Evolutionary conservation across 2,888 invertebrate species (phyloP), one percentile per base, ranked within the genome.

Genomic region (Laothoe populi): DNA sequence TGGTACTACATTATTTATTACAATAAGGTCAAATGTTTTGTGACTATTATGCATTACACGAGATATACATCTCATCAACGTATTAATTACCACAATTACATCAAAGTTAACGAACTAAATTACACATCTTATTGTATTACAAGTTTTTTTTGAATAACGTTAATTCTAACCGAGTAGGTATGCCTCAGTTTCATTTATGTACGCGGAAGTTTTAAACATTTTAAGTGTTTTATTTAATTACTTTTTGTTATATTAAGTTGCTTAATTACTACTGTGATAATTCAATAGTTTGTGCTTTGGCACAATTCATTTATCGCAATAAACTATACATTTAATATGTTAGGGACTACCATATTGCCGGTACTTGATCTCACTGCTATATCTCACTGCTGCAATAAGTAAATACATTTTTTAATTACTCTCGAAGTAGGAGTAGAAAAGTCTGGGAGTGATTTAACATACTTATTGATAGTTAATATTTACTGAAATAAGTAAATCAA

Each of bases 21-120:
- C 66, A 79, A 73, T 73, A 83, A 84, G 82, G 81, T 69, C 79
- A 78, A 73, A 74, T 73, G 70, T 68, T 69, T 68, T 74, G 73
- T 79, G 79, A 74, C 75, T 67, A 79, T 81, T 78, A 74, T 69
- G 64, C 66, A 78, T 72, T 69, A 76, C 73, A 73, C 67, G 68
- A 81, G 86, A 86, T 87, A 82, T 35, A 40, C 64, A 87, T 87
- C 86, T 82, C 66, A 74, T 67, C 77, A 74, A 78, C 75, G 24
- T 76, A 81, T 81, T 82, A 83, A 81, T 77, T 69, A 70, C 67
- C 68, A 71, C 66, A 69, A 70, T 77, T 70, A 75, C 75, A 72
- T 73, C 73, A 75, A 72, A 70, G 64, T 73, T 66, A 65, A 68
- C 61, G 57, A 62, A 61, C 63, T 77, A 62, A 75, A 77, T 75